These are phyloP conservation scores for Cassiopea andromeda DNA, from an alignment of 30 jellyfish, hydroid and myxozoan genomes.

Conservation along the genomic window DNA sequence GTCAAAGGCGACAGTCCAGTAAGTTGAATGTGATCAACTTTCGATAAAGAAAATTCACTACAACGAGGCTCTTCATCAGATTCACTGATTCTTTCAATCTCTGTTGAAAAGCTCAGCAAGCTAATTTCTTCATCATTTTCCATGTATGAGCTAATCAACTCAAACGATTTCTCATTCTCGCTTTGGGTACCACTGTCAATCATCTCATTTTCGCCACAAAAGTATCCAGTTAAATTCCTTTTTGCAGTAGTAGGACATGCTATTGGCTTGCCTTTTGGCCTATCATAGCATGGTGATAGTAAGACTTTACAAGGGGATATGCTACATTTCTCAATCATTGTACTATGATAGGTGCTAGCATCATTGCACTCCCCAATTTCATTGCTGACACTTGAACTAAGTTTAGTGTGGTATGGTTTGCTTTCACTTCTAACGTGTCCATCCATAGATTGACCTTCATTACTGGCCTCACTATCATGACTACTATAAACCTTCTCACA, in stretches of 20 bases:
- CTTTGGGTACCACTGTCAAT: background rate
- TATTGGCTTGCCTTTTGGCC: background rate
- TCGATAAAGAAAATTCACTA: background rate
- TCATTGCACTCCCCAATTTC: background rate
- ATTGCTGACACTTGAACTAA: background rate
- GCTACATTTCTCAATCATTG: background rate
- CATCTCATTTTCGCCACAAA: background rate
- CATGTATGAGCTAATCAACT: background rate
- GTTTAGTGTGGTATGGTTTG: background rate
- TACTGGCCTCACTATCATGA: background rate
- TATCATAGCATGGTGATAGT: background rate
- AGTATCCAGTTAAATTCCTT: background rate
- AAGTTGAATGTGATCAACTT: background rate
- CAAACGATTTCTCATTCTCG: background rate
- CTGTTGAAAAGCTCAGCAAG: background rate
- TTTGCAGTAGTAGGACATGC: background rate
- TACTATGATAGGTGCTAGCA: background rate
- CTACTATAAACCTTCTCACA: background rate
- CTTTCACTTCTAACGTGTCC: background rate
- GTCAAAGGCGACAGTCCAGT: background rate
- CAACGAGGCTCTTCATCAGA: background rate
- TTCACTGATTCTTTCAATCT: background rate
- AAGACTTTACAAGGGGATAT: background rate
- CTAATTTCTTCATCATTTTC: background rate
- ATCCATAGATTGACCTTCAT: background rate